Base-by-base conservation (phyloP, 2,888 invertebrate species). In the Griposia aprilina region DNA sequence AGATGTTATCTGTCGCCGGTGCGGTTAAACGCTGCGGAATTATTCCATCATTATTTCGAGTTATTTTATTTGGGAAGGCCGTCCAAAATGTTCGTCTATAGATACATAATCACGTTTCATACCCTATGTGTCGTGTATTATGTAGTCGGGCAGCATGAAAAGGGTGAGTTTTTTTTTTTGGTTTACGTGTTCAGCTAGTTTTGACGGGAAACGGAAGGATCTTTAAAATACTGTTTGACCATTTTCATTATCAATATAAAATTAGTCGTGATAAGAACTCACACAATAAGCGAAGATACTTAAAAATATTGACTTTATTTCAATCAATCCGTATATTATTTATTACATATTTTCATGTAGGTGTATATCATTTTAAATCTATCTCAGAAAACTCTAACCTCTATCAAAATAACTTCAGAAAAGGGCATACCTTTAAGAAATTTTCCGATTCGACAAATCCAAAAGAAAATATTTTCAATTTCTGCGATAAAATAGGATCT, bases 1-100 rank as follows among this genome's bases (percentile, higher is more conserved):
- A 89, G 89, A 89, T 89, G 67, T 85, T 85, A 89, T 89, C 89
- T 76, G 68, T 76, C 66, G 30, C 55, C 57, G 59, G 60, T 81
- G 81, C 79, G 88, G 87, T 88, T 88, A 82, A 84, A 78, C 75
- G 76, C 78, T 70, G 81, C 59, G 57, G 83, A 88, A 85, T 88
- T 82, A 83, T 88, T 83, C 72, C 36, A 71, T 86, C 90, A 88
- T 88, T 88, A 89, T 84, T 82, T 68, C 11, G 68, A 78, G 76
- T 78, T 82, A 83, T 85, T 88, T 88, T 84, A 84, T 85, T 84
- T 82, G 83, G 74, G 59, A 60, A 76, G 23, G 76, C 57, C 85
- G 82, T 70, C 76, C 74, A 88, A 85, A 87, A 90, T 90, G 90
- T 76, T 83, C 65, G 78, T 82, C 77, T 78, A 76, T 77, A 83